Evolutionary conservation across 2,888 invertebrate species (phyloP).

Genomic region (Oligia fasciuncula): DNA sequence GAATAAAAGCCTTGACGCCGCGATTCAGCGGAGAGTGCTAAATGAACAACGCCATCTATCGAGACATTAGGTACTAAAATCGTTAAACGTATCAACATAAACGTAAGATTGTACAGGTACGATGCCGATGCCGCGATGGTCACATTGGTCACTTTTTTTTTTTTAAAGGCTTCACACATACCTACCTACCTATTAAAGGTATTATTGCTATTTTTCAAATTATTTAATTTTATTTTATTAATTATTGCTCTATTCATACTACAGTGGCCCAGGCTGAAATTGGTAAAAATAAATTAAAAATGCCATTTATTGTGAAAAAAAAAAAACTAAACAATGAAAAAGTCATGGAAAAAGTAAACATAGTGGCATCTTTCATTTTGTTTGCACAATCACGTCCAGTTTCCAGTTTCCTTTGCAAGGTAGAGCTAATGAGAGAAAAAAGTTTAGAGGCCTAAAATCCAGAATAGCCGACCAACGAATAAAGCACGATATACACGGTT

Average conservation of each 20-base stretch:
- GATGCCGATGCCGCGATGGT: neutral
- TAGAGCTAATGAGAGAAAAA: neutral
- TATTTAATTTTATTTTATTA: neutral
- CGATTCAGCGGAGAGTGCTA: too few species aligned
- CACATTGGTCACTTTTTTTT: neutral
- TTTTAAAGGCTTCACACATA: neutral
- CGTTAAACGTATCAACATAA: too few species aligned
- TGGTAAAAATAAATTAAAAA: neutral
- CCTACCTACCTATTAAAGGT: neutral
- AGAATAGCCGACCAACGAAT: too few species aligned
- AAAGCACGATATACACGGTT: too few species aligned
- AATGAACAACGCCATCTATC: too few species aligned
- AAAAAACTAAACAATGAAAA: neutral
- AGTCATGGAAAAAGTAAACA: neutral
- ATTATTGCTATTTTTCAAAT: neutral
- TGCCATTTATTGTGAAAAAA: too few species aligned
- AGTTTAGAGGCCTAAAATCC: too few species aligned
- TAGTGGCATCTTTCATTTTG: neutral
- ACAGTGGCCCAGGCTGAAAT: neutral
- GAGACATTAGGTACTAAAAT: too few species aligned
- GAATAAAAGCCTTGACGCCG: too few species aligned
- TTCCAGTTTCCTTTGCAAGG: neutral
- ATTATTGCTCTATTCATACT: neutral
- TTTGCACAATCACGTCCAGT: neutral
- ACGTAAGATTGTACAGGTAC: too few species aligned